A percentile compares a stretch with the other conserved stretches of the same genome.
Evolutionary conservation across 2,113 vertebrate species (phyloP).

Genomic region (Morone saxatilis): DNA sequence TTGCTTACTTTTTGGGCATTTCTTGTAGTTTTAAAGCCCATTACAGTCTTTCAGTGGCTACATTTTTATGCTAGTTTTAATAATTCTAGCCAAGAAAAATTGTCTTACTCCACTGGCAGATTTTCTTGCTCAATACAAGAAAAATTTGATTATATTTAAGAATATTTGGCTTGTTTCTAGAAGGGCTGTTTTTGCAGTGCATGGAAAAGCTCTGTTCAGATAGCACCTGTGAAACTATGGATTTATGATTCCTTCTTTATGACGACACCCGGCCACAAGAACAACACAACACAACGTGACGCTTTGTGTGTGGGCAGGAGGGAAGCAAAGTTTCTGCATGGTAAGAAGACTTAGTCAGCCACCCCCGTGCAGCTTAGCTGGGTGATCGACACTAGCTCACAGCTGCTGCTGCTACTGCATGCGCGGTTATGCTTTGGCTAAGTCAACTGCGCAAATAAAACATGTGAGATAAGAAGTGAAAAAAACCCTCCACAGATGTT

Average conservation of each 20-base stretch:
- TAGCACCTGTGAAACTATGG: neutral
- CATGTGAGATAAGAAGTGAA: slow-evolving; percentile 48
- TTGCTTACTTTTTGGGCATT: too few relatives aligned
- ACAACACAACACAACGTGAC: slow-evolving; percentile 67
- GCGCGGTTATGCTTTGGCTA: slow-evolving; percentile 32
- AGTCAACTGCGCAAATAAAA: slow-evolving; percentile 51
- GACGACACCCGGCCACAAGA: slow-evolving; percentile 35
- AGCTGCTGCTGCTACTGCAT: slow-evolving; percentile 59
- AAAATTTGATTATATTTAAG: too few relatives aligned
- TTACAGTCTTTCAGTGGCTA: too few relatives aligned
- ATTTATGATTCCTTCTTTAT: slow-evolving; percentile 2
- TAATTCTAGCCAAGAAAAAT: too few relatives aligned
- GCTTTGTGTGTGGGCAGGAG: slow-evolving; percentile 57
- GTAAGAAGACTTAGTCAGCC: slow-evolving; percentile 76
- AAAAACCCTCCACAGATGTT: slow-evolving; percentile 61
- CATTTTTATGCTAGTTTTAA: too few relatives aligned
- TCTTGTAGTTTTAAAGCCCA: too few relatives aligned
- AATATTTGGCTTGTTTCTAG: too few relatives aligned
- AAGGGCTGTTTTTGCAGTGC: too few relatives aligned
- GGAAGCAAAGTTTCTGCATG: slow-evolving; percentile 60
- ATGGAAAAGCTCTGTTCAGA: slow-evolving; percentile 10
- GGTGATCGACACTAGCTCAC: slow-evolving; percentile 60
- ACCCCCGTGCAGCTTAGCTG: slow-evolving; percentile 58
- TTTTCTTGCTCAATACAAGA: too few relatives aligned
- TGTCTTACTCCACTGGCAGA: too few relatives aligned